phyloP scores from a whole-genome alignment of 2,888 invertebrate species.

The Cosmia trapezina region DNA sequence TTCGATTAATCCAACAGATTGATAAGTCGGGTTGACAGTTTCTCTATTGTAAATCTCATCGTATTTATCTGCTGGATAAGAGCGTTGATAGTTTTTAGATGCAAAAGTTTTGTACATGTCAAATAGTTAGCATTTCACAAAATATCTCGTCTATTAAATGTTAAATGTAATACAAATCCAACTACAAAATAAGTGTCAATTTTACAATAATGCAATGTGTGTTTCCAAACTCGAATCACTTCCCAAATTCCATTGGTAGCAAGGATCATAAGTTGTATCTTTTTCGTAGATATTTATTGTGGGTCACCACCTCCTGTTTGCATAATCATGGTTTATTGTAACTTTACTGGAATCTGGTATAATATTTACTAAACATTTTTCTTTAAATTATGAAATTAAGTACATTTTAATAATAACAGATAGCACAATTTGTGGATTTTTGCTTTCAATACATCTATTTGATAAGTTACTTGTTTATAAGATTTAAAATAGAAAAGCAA shows the following conservation, averaged over 20 bases:
- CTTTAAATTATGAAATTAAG: slow-evolving; percentile 65
- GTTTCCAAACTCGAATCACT: slow-evolving; percentile 26
- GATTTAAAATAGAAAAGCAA: slow-evolving; percentile 53
- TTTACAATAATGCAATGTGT: slow-evolving; percentile 37
- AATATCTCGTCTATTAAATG: slow-evolving; percentile 6
- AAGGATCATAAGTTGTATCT: slow-evolving; percentile 57
- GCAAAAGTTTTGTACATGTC: slow-evolving; percentile 15
- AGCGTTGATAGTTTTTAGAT: neutral
- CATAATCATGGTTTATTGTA: slow-evolving; percentile 66
- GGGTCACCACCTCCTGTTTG: slow-evolving; percentile 48
- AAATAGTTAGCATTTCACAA: slow-evolving; percentile 8
- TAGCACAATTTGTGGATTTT: slow-evolving; percentile 74
- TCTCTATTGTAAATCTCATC: neutral
- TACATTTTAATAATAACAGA: slow-evolving; percentile 69
- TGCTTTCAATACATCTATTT: slow-evolving; percentile 60
- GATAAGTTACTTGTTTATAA: slow-evolving; percentile 68
- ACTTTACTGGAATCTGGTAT: slow-evolving; percentile 61
- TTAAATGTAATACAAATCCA: slow-evolving; percentile 20
- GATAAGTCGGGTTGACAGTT: neutral
- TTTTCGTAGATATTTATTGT: slow-evolving; percentile 65
- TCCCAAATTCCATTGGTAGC: slow-evolving; percentile 41
- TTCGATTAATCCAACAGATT: neutral
- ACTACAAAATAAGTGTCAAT: slow-evolving; percentile 32
- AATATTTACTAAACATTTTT: slow-evolving; percentile 57
- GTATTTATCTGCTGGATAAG: neutral